These are phyloP conservation scores for Popillia japonica DNA, from an alignment of 1,140 invertebrate species.

Conservation along the genomic window DNA sequence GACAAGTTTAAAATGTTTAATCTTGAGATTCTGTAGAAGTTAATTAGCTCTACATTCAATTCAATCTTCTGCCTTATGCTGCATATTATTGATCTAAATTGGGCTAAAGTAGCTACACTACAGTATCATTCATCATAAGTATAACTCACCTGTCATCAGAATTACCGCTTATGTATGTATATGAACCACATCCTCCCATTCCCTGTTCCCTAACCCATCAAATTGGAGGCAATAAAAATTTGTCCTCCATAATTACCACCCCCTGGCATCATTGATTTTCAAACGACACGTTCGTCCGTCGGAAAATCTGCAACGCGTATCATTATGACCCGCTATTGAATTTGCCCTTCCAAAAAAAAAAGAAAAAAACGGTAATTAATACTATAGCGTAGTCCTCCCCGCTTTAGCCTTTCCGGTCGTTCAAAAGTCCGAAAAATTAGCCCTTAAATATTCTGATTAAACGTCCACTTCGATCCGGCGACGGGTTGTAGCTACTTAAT, in stretches of 20 bases:
- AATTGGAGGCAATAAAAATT: not conserved
- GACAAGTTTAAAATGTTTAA: no score
- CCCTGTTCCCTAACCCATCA: not conserved
- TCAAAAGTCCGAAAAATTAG: conserved; percentile 10
- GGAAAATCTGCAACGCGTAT: not conserved
- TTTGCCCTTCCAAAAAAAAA: not conserved
- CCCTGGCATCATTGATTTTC: not conserved
- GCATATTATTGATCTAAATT: no score
- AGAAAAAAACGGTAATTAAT: not conserved
- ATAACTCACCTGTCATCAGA: no score
- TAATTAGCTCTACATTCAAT: no score
- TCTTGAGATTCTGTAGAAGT: no score
- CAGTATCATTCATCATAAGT: no score
- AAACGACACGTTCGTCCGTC: not conserved
- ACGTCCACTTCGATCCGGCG: not conserved
- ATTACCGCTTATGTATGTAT: no score
- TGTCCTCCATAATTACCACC: not conserved
- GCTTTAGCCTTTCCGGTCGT: not conserved
- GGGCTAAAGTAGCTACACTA: no score
- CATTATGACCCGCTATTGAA: not conserved
- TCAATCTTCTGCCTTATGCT: no score
- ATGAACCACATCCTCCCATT: no score
- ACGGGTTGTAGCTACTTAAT: not conserved
- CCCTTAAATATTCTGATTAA: conserved; percentile 13
- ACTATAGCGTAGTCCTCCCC: not conserved